A percentile compares a stretch with the other conserved stretches of the same genome.
Evolutionary conservation across 2,797 vertebrate genomes (phyloP).

Genomic region (Aeoliscus strigatus): DNA sequence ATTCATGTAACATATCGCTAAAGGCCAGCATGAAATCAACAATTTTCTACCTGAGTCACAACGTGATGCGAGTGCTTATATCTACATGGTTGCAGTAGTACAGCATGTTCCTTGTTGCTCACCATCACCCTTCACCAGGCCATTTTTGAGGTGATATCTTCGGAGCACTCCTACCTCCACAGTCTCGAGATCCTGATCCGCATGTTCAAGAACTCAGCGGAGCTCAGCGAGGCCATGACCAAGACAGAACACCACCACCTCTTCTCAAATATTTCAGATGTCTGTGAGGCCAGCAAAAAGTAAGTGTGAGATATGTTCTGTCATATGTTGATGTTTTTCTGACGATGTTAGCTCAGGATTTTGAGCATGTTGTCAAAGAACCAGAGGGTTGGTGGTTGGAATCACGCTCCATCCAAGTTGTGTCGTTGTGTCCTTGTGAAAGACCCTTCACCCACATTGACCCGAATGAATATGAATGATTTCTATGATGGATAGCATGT

Average conservation of each 20-base stretch:
- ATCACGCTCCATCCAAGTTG: not conserved
- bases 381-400: not conserved
- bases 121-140: no score
- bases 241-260: slow-evolving; percentile 96
- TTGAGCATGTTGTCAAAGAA: no score
- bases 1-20: no score
- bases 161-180: slow-evolving; percentile 94
- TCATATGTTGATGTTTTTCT: not conserved
- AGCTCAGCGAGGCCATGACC: slow-evolving; percentile 88
- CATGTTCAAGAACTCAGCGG: slow-evolving; percentile 92
- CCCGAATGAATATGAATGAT: no score
- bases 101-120: no score
- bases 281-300: slow-evolving; percentile 93
- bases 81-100: no score
- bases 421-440: not conserved
- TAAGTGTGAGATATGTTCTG: slow-evolving; percentile 50
- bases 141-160: slow-evolving; percentile 97
- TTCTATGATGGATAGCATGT: slow-evolving; percentile 3
- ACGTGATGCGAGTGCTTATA: no score
- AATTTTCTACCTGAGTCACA: no score
- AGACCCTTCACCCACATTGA: no score
- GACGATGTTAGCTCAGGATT: no score
- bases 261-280: slow-evolving; percentile 94
- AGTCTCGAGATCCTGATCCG: slow-evolving; percentile 93
- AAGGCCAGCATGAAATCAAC: no score